Evolutionary conservation across 2,797 vertebrate genomes (phyloP).

Genomic region (Selene dorsalis): DNA sequence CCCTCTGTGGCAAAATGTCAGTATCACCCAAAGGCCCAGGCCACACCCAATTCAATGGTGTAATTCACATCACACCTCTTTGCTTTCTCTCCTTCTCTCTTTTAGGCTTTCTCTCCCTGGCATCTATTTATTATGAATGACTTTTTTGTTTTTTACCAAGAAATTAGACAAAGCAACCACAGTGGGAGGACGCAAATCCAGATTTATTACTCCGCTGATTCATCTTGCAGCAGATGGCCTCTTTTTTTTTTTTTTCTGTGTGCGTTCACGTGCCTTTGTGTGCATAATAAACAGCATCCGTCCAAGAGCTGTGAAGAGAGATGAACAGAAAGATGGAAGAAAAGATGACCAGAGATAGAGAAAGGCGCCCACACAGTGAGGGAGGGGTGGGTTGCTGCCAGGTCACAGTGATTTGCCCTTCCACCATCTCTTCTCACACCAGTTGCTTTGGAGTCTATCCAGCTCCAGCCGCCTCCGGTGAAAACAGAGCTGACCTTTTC

Average conservation of each 20-base stretch:
- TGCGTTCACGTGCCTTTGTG: constrained; percentile 45
- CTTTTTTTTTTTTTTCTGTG: constrained; percentile 31
- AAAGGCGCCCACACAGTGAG: constrained; percentile 53
- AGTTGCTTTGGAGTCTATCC: constrained; percentile 69
- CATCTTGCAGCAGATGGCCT: constrained; percentile 66
- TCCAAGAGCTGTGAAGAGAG: constrained; percentile 34
- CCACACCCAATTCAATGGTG: constrained; percentile 46
- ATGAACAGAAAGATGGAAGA: constrained; percentile 28
- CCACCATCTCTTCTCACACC: constrained; percentile 58
- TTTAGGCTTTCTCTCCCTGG: neutral
- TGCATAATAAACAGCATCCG: constrained; percentile 57
- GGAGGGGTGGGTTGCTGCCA: constrained; percentile 28
- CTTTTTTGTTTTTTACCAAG: constrained; percentile 3
- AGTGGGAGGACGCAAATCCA: constrained; percentile 47
- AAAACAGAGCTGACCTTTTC: constrained; percentile 77
- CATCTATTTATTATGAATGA: constrained; percentile 50
- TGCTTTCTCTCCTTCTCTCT: neutral
- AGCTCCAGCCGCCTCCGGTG: constrained; percentile 58
- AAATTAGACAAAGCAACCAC: constrained; percentile 41
- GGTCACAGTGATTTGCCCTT: constrained; percentile 58
- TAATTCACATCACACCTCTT: constrained; percentile 21
- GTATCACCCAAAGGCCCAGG: constrained; percentile 58
- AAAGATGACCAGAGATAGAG: constrained; percentile 51
- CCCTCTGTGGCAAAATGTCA: constrained; percentile 72
- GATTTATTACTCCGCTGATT: constrained; percentile 63